phyloP scores from a whole-genome alignment of 2,888 invertebrate species.

The Phortica okadai region DNA sequence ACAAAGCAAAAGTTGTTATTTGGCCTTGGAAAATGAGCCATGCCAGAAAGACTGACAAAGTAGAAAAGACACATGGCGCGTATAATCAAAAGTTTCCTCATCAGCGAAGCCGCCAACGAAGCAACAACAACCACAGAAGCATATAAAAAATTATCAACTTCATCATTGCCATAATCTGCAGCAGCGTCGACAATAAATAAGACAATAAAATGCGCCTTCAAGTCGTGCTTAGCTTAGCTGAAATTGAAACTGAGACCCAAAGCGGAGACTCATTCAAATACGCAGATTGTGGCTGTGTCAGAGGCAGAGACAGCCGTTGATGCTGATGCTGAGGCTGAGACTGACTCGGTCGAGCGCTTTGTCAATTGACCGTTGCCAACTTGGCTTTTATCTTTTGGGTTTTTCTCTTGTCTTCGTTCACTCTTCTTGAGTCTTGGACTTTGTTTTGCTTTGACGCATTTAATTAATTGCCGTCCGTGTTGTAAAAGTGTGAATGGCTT shows the following conservation, averaged over 20 bases:
- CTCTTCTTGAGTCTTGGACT: not conserved
- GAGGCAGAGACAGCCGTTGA: not conserved
- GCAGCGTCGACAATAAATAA: not conserved
- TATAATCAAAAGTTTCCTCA: constrained; percentile 11
- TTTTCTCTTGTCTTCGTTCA: not conserved
- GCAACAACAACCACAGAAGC: not conserved
- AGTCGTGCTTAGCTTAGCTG: not conserved
- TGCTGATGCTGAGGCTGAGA: not conserved
- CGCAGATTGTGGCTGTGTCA: no score
- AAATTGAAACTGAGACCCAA: not conserved
- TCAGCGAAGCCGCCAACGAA: not conserved
- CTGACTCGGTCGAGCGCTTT: not conserved
- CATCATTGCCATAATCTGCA: constrained; percentile 11
- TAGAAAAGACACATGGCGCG: no score
- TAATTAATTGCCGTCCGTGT: constrained; percentile 11
- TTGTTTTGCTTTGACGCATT: not conserved
- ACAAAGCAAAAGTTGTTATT: not conserved
- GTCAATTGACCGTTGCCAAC: not conserved
- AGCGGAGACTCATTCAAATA: no score
- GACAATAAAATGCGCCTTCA: constrained; percentile 14
- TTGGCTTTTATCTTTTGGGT: constrained; percentile 1
- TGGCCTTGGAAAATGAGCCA: constrained; percentile 9
- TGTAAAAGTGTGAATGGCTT: not conserved
- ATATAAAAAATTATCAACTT: constrained; percentile 11
- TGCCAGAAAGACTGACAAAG: not conserved